phyloP scores from a whole-genome alignment of 2,888 invertebrate genomes.

The Cordylochernes scorpioides region DNA sequence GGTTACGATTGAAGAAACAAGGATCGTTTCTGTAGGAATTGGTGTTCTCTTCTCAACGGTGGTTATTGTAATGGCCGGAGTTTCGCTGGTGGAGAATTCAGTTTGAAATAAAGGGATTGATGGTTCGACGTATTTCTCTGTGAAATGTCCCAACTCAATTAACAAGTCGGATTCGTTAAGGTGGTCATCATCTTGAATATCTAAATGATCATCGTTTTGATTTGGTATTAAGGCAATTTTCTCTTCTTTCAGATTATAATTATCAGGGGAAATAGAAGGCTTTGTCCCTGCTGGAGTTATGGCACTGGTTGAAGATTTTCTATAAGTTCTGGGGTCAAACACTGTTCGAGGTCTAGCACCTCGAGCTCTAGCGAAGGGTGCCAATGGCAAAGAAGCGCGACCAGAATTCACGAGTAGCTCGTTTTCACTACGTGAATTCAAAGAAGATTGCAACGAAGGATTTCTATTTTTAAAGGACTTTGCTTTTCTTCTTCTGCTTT shows the following conservation, averaged over 20 bases:
- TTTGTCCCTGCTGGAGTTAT: background rate
- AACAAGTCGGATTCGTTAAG: too few relatives aligned
- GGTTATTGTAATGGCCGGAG: background rate
- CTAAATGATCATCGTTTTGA: too few relatives aligned
- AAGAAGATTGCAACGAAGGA: slow-evolving; percentile 5
- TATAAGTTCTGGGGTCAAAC: slow-evolving; percentile 10
- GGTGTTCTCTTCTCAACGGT: background rate
- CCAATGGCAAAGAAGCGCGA: slow-evolving; percentile 7
- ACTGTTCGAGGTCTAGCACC: slow-evolving; percentile 8
- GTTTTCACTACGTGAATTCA: slow-evolving; percentile 8
- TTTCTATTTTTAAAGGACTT: too few relatives aligned
- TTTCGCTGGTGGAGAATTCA: too few relatives aligned
- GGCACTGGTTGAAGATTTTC: slow-evolving; percentile 2
- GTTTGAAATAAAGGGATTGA: background rate
- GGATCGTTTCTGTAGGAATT: slow-evolving; percentile 1
- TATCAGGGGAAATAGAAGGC: slow-evolving; percentile 1
- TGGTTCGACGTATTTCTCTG: too few relatives aligned
- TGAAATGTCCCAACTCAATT: too few relatives aligned
- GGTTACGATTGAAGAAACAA: slow-evolving; percentile 13
- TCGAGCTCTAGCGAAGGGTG: slow-evolving; percentile 7
- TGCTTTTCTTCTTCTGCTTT: too few relatives aligned
- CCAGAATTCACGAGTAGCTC: slow-evolving; percentile 2
- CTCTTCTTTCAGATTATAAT: too few relatives aligned
- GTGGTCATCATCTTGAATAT: background rate
- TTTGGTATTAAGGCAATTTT: too few relatives aligned